Conservation (phyloP, 1,140 invertebrate genomes). For the Aphis gossypii region DNA sequence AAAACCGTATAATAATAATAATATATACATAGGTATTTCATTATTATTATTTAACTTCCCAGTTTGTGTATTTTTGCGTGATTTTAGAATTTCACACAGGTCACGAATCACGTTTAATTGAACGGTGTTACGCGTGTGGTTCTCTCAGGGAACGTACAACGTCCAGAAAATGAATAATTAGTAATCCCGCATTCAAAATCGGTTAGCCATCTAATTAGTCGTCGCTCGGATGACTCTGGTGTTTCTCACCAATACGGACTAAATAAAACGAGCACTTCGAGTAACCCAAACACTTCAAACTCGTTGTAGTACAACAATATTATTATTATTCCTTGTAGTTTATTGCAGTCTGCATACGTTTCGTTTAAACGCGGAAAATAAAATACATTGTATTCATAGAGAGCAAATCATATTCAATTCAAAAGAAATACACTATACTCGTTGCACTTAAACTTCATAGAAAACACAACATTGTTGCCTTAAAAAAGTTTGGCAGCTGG, state of each 20-base stretch:
- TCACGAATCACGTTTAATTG: conserved; percentile 19
- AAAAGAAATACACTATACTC: background rate
- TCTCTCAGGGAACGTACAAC: background rate
- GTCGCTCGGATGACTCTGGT: background rate
- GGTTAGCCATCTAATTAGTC: background rate
- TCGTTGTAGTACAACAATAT: background rate
- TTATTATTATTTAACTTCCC: conserved; percentile 25
- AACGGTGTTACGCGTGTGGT: background rate
- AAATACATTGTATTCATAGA: background rate
- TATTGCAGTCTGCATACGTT: background rate
- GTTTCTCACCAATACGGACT: background rate
- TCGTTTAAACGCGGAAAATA: background rate
- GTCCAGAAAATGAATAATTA: conserved; percentile 18
- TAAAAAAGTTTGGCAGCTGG: background rate
- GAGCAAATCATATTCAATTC: background rate
- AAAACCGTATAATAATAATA: background rate
- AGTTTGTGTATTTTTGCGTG: conserved; percentile 6
- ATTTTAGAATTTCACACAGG: background rate
- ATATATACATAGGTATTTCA: background rate
- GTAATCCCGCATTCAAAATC: background rate
- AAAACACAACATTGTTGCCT: background rate
- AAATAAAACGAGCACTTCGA: background rate
- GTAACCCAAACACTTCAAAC: background rate
- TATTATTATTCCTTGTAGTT: background rate
- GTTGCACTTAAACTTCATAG: background rate